Evolutionary conservation across 2,797 vertebrate species (phyloP).

Genomic region (Channa striata): DNA sequence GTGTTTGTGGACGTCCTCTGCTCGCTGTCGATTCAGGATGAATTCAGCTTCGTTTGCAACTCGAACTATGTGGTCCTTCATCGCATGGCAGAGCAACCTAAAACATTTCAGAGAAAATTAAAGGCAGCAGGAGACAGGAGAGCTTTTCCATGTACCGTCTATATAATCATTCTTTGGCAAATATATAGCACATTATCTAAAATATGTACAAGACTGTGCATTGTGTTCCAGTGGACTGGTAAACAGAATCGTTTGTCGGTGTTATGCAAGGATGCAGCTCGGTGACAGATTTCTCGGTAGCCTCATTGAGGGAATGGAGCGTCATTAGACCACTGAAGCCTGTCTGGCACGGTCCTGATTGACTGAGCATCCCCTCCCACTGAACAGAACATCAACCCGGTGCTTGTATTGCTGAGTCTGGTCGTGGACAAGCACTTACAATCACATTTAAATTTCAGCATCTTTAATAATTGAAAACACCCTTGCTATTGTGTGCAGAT

Average conservation of each 20-base stretch:
- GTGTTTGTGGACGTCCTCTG: slow-evolving; percentile 97
- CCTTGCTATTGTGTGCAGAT: slow-evolving; percentile 86
- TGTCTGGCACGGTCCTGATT: slow-evolving; percentile 55
- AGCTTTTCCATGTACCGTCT: not conserved
- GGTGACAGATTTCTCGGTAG: slow-evolving; percentile 65
- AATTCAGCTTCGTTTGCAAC: slow-evolving; percentile 98
- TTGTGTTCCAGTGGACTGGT: slow-evolving; percentile 30
- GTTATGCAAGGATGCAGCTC: slow-evolving; percentile 67
- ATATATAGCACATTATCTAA: not conserved
- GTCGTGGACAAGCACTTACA: slow-evolving; percentile 50
- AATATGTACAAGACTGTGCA: slow-evolving; percentile 1
- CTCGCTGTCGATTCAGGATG: slow-evolving; percentile 96
- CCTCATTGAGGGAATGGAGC: slow-evolving; percentile 66
- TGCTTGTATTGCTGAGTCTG: slow-evolving; percentile 36
- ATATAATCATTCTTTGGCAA: not conserved
- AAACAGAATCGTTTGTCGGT: slow-evolving; percentile 69
- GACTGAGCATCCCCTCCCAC: slow-evolving; percentile 56
- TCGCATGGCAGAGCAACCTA: slow-evolving; percentile 96
- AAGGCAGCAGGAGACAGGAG: slow-evolving; percentile 9
- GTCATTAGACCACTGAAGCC: slow-evolving; percentile 66
- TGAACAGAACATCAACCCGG: slow-evolving; percentile 57
- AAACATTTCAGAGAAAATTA: slow-evolving; percentile 27
- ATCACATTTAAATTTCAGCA: slow-evolving; percentile 66
- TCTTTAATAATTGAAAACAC: slow-evolving; percentile 77
- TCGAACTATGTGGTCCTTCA: slow-evolving; percentile 99